phyloP scores from a whole-genome alignment of 2,797 vertebrate species.

The Takifugu rubripes region DNA sequence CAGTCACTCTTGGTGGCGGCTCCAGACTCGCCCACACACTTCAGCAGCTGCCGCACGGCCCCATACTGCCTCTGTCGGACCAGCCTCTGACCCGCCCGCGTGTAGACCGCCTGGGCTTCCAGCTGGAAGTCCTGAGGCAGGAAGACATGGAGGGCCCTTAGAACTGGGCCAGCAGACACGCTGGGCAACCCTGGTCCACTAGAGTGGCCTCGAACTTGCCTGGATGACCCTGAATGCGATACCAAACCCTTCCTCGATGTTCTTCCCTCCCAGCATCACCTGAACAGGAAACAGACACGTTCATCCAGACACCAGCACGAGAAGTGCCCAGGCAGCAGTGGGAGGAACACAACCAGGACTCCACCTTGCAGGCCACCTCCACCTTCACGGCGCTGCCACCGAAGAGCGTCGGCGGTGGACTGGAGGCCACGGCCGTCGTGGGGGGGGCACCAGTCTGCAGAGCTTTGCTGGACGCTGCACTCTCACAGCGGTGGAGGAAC shows the following conservation, averaged over 20 bases:
- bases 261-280: conserved; percentile 97
- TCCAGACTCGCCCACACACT: conserved; percentile 92
- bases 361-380: conserved; percentile 93
- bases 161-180: neutral
- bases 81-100: conserved; percentile 83
- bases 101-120: conserved; percentile 86
- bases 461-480: conserved; percentile 67
- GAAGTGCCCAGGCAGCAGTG: neutral
- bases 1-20: conserved; percentile 87
- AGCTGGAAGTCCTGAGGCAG: conserved; percentile 90
- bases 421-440: conserved; percentile 56
- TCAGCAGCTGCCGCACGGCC: conserved; percentile 88
- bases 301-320: neutral
- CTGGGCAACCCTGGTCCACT: neutral
- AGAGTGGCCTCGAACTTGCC: conserved; percentile 65
- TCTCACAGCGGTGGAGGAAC: conserved; percentile 91
- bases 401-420: conserved; percentile 83
- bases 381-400: conserved; percentile 87
- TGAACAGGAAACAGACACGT: conserved; percentile 44
- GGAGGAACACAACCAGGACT: neutral
- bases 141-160: neutral
- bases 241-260: conserved; percentile 96
- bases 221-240: conserved; percentile 96
- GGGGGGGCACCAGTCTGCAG: conserved; percentile 51
- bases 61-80: conserved; percentile 81